These are phyloP conservation scores for Nasonovia ribisnigri DNA, from an alignment of 2,888 invertebrate species.

Conservation along the genomic window DNA sequence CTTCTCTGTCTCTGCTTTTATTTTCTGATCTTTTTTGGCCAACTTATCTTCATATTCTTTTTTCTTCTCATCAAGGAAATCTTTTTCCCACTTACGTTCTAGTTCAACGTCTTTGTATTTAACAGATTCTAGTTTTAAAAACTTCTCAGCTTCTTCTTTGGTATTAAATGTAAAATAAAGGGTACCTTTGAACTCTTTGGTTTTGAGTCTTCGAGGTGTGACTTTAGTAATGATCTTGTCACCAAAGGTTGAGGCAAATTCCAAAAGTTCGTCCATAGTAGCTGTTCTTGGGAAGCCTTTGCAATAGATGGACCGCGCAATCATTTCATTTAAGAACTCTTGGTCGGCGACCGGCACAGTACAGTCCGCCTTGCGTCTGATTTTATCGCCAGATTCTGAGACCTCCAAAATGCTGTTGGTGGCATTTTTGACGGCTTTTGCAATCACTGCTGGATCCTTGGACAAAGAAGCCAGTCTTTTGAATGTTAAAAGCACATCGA, in stretches of 20 bases:
- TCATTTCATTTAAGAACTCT: constrained; percentile 83
- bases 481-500: constrained; percentile 87
- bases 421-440: constrained; percentile 81
- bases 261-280: constrained; percentile 76
- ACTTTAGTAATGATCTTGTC: constrained; percentile 55
- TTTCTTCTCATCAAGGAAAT: constrained; percentile 78
- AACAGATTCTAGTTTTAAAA: constrained; percentile 78
- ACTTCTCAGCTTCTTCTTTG: constrained; percentile 84
- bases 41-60: constrained; percentile 74
- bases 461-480: constrained; percentile 84
- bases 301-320: constrained; percentile 84
- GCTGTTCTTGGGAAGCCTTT: constrained; percentile 84
- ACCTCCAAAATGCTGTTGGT: constrained; percentile 81
- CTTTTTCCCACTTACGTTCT: constrained; percentile 78
- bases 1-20: constrained; percentile 69
- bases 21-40: constrained; percentile 70
- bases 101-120: constrained; percentile 79
- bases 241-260: constrained; percentile 10
- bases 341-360: constrained; percentile 88
- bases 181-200: constrained; percentile 85
- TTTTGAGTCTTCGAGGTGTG: constrained; percentile 52
- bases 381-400: constrained; percentile 68
- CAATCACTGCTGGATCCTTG: constrained; percentile 79
- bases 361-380: constrained; percentile 77
- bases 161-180: constrained; percentile 89